Base-by-base conservation (phyloP, 1,140 invertebrate species). In the Ctenoplectra terminalis region DNA sequence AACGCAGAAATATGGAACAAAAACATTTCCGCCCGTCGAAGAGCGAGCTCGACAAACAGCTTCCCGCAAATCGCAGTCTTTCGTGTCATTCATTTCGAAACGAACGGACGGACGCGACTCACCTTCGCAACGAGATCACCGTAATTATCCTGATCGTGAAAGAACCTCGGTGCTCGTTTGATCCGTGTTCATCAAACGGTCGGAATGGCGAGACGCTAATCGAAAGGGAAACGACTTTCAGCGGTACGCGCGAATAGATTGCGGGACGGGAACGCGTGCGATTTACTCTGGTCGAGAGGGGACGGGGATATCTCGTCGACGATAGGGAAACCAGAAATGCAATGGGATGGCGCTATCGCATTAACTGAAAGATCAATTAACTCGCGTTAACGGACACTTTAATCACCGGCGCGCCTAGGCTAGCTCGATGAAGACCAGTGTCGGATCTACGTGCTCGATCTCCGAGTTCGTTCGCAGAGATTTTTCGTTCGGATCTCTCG, bases 321-420 rank as follows among this genome's bases (percentile, higher is more conserved):
- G 82, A 67, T 66, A 77, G 79, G 69, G 75, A 83, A 75, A 79
- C 54, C 48, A 82, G 82, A 83, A 83, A 85, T 81, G 56, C 79
- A 72, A 46, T 52, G 83, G 64, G 81, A 84, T 67, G 74, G 61
- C 63, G 71, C 54, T 76, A 79, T 77, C 81, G 60, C 83, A 73
- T 87, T 88, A 87, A 82, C 67, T 73, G 81, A 73, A 76, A 78
- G 87, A 89, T 90, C 89, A 88, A 89, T 89, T 89, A 90, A 88
- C 87, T 85, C 87, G 84, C 81, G 84, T 85, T 88, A 89, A 90
- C 82, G 82, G 84, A 88, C 79, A 85, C 76, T 85, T 88, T 90
- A 89, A 89, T 89, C 86, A 86, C 31, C 60, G 81, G 31, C 84
- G 64, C 73, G 69, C 70, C 69, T 67, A 67, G 43, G 43, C 26